Percentiles rank a stretch among this genome's conserved stretches.
Conservation (phyloP, 92 coral and sea anemone species). For the Heliopora coerulea region DNA sequence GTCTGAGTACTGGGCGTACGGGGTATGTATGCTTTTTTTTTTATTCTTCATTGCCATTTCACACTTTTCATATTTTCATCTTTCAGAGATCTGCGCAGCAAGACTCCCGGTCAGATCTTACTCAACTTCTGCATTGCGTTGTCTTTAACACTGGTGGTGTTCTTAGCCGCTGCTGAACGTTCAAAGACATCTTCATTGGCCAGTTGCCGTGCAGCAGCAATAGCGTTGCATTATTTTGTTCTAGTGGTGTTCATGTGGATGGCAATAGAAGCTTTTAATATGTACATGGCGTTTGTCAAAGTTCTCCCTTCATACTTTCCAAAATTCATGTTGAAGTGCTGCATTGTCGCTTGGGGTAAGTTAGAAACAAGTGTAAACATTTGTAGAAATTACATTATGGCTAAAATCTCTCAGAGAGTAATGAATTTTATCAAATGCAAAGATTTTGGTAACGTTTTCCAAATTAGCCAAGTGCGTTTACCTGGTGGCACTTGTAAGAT, state of each 20-base stretch:
- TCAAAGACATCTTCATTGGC: slow-evolving; percentile 31
- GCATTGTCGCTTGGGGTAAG: slow-evolving; percentile 53
- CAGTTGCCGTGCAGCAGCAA: slow-evolving; percentile 42
- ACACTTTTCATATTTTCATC: too few relatives aligned
- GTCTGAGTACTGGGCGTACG: too few relatives aligned
- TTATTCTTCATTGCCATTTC: too few relatives aligned
- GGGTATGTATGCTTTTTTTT: too few relatives aligned
- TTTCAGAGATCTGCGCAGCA: slow-evolving; percentile 53
- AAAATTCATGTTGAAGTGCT: slow-evolving; percentile 46
- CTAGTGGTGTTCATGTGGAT: slow-evolving; percentile 51
- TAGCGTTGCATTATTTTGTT: slow-evolving; percentile 51
- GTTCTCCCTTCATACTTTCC: slow-evolving; percentile 38
- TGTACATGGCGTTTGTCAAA: slow-evolving; percentile 53
- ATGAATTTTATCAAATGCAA: too few relatives aligned
- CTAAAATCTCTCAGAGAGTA: neutral
- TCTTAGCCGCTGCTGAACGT: slow-evolving; percentile 53
- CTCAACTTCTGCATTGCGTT: slow-evolving; percentile 54
- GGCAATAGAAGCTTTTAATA: slow-evolving; percentile 50
- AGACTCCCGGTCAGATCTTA: slow-evolving; percentile 46
- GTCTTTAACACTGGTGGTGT: slow-evolving; percentile 48
- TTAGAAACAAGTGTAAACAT: too few relatives aligned
- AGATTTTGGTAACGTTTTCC: too few relatives aligned
- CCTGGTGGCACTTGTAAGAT: too few relatives aligned
- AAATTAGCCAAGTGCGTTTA: too few relatives aligned
- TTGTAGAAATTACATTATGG: too few relatives aligned